Base-by-base conservation (phyloP, 2,113 vertebrate genomes). In the Lagopus leucura region DNA sequence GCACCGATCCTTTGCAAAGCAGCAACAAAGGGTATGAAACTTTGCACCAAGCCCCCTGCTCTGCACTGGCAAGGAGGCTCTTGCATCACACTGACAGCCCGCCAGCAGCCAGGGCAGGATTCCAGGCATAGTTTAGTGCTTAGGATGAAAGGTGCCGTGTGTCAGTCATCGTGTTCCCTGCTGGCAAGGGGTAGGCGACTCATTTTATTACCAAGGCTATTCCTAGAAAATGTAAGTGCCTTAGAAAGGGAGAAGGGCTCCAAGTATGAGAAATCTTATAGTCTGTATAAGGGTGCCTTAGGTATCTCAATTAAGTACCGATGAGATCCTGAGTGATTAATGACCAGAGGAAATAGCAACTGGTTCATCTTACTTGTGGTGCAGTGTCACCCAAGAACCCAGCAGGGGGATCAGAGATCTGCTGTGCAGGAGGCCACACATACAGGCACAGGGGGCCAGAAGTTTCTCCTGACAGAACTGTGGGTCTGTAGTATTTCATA, bases 211-310 rank as follows among this genome's bases (percentile, higher is more conserved):
- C 48, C 43, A 30, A 75, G 89, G 72, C 89, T 95, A 94, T 96
- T 93, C 91, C 93, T 96, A 96, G 96, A 94, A 91, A 94, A 64
- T 78, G 4, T 75, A 70, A 86, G 82, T 57, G 79, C 75, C 75
- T 92, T 71, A 71, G 86, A 77, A 96, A 91, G 63, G 77, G 58
- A 93, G 89, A 90, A 86, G 61, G 70, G 19, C 42, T 96, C 64
- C 47, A 88, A 92, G 80, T 55, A 75, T 55, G n/a, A n/a, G 86
- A 86, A 92, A 93, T 81, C 82, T 74, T 89, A 89, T 8, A 74
- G 74, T 55, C 78, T 92, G 50, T 88, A 71, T 80, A 74, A 71
- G 76, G 75, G 64, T 71, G 32, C 32, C 47, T 82, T 28, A 79
- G 45, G 86, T 78, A 84, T 72, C 10, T 13, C 60, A 52, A 50